Base-by-base conservation (phyloP, 2,113 vertebrate species). In the Aegithalos caudatus region DNA sequence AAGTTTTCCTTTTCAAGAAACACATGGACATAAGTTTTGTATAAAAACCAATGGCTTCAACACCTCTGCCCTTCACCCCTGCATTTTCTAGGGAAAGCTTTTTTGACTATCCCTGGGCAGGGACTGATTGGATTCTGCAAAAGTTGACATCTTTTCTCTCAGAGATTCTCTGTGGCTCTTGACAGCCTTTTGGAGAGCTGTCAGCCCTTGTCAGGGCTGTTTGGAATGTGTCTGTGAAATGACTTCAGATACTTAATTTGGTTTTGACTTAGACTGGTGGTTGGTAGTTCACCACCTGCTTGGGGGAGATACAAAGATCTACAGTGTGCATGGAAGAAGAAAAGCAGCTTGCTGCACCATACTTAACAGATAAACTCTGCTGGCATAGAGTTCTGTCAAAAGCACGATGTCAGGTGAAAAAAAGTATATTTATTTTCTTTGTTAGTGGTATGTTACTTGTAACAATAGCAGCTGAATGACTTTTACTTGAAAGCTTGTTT, bases 321-420 rank as follows among this genome's bases (percentile, higher is more conserved):
- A 5, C 37, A 37, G 17, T 0, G 0, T 37, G 22, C 3, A 1
- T 7, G 7, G n/a, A 25, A 65, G 61, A 58, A 51, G 51, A 60
- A 50, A 47, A 65, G n/a, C 3, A 2, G 62, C 11, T 79, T 56
- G 73, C 31, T 91, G 81, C 19, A 22, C 45, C 13, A 3, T 44
- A 6, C 23, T 48, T 61, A 3, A 62, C 16, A 47, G 65, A 88
- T 66, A 47, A 92, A 54, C 27, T 81, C 33, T 79, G 56, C 47
- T 86, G 61, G 58, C n/a, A 7, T 35, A 33, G 16, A 23, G 15
- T 65, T 76, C n/a, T 94, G 62, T 65, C 45, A 86, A 70, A 95
- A 65, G 25, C 12, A 12, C 38, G 35, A 13, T 33, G 10, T 85
- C 76, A 85, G 27, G 29, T 56, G 51, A 42, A 85, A 64, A 35